Conservation (phyloP, 92 coral and sea anemone genomes). For the Diadumene lineata region DNA sequence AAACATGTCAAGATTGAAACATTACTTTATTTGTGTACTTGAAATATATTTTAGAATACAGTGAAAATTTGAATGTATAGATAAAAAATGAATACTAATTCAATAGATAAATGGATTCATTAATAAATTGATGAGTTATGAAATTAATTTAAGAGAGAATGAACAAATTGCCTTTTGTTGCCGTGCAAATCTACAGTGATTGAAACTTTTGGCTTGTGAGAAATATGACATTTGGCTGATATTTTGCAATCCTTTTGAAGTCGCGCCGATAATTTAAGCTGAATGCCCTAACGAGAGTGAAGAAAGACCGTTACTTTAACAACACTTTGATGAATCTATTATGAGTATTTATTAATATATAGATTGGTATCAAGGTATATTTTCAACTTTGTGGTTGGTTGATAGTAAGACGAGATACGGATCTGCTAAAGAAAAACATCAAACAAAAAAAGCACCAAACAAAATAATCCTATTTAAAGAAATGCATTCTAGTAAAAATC, state of each 20-base stretch:
- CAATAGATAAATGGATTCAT: no score
- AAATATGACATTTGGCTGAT: not conserved
- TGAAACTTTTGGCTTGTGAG: not conserved
- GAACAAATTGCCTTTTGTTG: no score
- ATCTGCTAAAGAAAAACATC: not conserved
- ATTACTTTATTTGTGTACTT: not conserved
- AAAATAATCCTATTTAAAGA: no score
- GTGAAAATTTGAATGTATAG: no score
- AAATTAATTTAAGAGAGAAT: no score
- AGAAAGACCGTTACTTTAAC: not conserved
- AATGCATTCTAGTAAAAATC: no score
- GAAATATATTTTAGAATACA: no score
- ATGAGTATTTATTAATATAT: not conserved
- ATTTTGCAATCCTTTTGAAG: not conserved
- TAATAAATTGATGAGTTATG: no score
- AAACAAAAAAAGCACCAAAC: not conserved
- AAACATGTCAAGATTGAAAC: no score
- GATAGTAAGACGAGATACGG: not conserved
- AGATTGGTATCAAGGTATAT: not conserved
- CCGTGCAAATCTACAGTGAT: not conserved
- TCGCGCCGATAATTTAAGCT: not conserved
- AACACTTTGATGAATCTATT: not conserved
- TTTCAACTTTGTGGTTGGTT: not conserved
- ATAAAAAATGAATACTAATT: no score
- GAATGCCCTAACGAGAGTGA: not conserved